Conservation (phyloP, 2,888 invertebrate species). For the Dimorphilus gyrociliatus region DNA sequence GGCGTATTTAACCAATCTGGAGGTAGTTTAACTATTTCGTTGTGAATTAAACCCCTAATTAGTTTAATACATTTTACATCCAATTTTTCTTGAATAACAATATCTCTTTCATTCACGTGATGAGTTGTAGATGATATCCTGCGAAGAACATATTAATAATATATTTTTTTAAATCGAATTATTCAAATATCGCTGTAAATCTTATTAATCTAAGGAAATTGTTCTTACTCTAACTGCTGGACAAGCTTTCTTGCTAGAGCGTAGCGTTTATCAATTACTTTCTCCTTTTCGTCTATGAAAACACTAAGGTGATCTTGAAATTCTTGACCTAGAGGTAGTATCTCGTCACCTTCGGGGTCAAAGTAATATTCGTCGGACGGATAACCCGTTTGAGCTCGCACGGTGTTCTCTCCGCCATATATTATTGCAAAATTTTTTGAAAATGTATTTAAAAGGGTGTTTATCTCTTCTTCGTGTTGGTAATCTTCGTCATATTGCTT, state of each 20-base stretch:
- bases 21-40: slow-evolving; percentile 30
- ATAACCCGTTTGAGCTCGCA: slow-evolving; percentile 4
- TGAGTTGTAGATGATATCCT: slow-evolving; percentile 23
- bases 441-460: slow-evolving; percentile 4
- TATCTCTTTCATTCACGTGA: slow-evolving; percentile 23
- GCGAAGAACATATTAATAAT: too few relatives aligned
- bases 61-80: slow-evolving; percentile 35
- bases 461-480: slow-evolving; percentile 3
- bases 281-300: slow-evolving; percentile 2
- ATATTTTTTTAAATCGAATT: too few relatives aligned
- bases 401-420: slow-evolving; percentile 4
- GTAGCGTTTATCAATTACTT: not conserved
- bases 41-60: slow-evolving; percentile 29
- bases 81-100: slow-evolving; percentile 23
- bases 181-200: too few relatives aligned
- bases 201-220: too few relatives aligned
- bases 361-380: slow-evolving; percentile 12
- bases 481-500: slow-evolving; percentile 4
- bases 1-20: too few relatives aligned
- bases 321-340: slow-evolving; percentile 3
- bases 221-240: not conserved
- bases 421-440: slow-evolving; percentile 1
- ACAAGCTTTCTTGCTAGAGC: not conserved
- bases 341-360: not conserved
- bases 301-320: not conserved